Evolutionary conservation across 1,140 invertebrate genomes (phyloP), one percentile per base, ranked within the genome.

Genomic region (Aphelinus certus): DNA sequence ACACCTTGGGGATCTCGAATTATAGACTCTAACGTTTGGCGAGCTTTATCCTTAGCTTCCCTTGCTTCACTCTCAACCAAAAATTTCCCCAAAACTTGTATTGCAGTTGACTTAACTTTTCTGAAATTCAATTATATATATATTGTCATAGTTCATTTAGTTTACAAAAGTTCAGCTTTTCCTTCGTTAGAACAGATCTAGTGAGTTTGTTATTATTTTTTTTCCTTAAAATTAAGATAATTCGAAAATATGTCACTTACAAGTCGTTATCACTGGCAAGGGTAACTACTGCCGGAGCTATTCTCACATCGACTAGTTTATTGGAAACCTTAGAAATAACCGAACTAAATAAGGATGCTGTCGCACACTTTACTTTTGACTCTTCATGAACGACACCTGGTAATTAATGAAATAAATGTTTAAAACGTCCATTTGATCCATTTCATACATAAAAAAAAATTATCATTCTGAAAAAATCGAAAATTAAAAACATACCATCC

Each of bases 1-100:
- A 85, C 63, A 55, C 81, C 82, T 49, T 84, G 82, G 51, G 83
- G 78, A 55, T 88, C 84, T 71, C 82, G 82, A 42, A 83, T 80
- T 57, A 93, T 92, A 3, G 89, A 91, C 84, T 93, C 92, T n/a
- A 94, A 83, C 79, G 94, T 92, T 83, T 94, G 89, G 79, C 92
- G 91, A 51, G 91, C 91, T 85, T 94, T 92, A 79, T 94, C 93
- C 67, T 92, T 88, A 42, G 92, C 90, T 88, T 93, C 85, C 76
- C 79, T 85, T 1, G 86, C 80, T 64, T 81, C 89, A 55, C 91
- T 90, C 64, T 90, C 89, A 43, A 90, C 91, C 76, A 93, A 90
- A n/a, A 93, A 86, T 69, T 88, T 87, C 43, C 92, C 92, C 70
- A 94, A 86, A 2, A 91, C 90, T 67, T 90, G 89, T 80, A 94